These are phyloP conservation scores for Dyspetes luteomarginatus DNA, from an alignment of 2,888 invertebrate genomes.

Conservation along the genomic window DNA sequence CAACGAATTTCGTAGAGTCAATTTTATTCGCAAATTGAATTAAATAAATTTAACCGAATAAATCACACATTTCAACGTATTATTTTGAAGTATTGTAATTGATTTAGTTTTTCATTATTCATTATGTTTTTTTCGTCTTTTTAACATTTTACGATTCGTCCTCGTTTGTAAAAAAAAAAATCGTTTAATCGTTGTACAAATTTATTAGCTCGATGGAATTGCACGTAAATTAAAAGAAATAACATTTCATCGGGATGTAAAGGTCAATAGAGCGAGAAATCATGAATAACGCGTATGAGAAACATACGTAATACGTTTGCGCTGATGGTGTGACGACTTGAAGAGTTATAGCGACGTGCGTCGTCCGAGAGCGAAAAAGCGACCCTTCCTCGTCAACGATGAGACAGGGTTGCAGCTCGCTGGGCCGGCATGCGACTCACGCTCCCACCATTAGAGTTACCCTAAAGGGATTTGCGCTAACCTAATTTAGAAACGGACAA, in stretches of 20 bases:
- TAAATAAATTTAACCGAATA: no score
- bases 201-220: not conserved
- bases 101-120: no score
- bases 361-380: slow-evolving; percentile 1
- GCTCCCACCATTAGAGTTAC: slow-evolving; percentile 81
- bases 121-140: no score
- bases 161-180: no score
- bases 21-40: no score
- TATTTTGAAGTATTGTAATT: no score
- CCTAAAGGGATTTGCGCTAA: slow-evolving; percentile 82
- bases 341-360: not conserved
- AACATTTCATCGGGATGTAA: not conserved
- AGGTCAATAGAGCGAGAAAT: slow-evolving; percentile 20
- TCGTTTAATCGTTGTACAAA: no score
- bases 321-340: not conserved
- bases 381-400: not conserved
- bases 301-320: not conserved
- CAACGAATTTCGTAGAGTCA: no score
- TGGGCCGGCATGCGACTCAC: slow-evolving; percentile 76
- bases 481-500: slow-evolving; percentile 81
- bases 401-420: slow-evolving; percentile 52
- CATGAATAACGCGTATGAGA: not conserved
- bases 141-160: no score
- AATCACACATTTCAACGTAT: no score
- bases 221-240: not conserved